phyloP scores from a whole-genome alignment of 2,797 vertebrate species.

The Syngnathus rostellatus region DNA sequence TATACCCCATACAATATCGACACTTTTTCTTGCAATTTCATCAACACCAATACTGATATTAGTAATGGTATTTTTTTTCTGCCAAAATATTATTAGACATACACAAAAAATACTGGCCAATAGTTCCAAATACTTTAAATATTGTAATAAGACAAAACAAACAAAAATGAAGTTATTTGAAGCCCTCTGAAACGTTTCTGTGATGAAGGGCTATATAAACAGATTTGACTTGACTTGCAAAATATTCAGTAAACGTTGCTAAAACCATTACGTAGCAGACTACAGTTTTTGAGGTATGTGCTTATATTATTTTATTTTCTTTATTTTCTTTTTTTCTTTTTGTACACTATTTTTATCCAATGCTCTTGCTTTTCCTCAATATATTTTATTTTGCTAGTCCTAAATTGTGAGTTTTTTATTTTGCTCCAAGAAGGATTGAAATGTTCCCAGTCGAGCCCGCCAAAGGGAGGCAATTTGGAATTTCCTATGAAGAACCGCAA shows the following conservation, averaged over 20 bases:
- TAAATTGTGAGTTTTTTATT: not conserved
- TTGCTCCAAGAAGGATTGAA: not conserved
- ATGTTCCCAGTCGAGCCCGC: conserved; percentile 13
- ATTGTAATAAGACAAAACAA: not conserved
- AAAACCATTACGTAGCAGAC: no score
- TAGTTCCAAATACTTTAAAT: not conserved
- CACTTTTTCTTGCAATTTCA: not conserved
- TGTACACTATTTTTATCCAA: no score
- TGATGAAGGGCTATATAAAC: no score
- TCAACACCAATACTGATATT: not conserved
- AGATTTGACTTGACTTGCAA: no score
- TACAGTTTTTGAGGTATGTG: no score
- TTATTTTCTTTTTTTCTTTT: no score
- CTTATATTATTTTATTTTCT: no score
- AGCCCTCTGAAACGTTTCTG: no score
- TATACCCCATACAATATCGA: not conserved
- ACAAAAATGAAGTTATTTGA: not conserved
- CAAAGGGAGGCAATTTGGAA: conserved; percentile 38
- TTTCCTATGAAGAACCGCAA: conserved; percentile 31
- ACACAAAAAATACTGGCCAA: not conserved
- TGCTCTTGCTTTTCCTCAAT: no score
- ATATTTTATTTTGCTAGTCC: no score
- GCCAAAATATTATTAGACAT: no score
- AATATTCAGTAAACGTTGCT: no score
- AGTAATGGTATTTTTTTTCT: not conserved